A percentile compares a stretch with the other conserved stretches of the same genome.
Conservation (phyloP, 2,113 vertebrate species). For the Himantopus leucocephalus region DNA sequence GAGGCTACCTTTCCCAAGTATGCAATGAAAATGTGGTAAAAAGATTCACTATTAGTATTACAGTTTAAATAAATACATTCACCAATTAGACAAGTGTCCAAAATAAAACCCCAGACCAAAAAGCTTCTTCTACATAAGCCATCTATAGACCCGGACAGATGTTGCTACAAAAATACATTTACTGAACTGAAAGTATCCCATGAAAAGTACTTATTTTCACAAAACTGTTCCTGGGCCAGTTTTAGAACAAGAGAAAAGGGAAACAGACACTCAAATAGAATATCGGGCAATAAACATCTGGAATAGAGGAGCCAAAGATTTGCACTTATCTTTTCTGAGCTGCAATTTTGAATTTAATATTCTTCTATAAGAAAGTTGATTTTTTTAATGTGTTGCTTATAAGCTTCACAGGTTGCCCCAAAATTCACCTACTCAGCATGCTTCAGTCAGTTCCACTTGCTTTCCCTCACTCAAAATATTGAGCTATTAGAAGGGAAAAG, state of each 20-base stretch:
- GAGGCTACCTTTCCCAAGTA: background rate
- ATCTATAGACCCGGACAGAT: background rate
- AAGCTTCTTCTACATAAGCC: background rate
- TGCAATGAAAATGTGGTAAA: background rate
- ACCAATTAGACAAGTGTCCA: background rate
- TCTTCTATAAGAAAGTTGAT: background rate
- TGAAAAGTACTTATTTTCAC: background rate
- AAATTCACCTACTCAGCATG: background rate
- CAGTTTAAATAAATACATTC: background rate
- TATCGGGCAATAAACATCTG: background rate
- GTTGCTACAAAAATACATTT: background rate
- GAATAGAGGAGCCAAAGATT: background rate
- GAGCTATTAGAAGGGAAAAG: background rate
- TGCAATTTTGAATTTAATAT: background rate
- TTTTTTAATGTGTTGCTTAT: background rate
- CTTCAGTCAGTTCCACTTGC: background rate
- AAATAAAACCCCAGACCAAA: background rate
- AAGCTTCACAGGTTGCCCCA: background rate
- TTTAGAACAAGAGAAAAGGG: background rate
- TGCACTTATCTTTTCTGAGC: background rate
- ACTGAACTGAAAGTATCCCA: background rate
- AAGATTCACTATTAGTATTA: background rate
- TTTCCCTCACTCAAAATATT: background rate
- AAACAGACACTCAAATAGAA: background rate
- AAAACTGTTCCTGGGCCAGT: background rate